Conservation (phyloP, 2,888 invertebrate genomes). For the Protophormia terraenovae region DNA sequence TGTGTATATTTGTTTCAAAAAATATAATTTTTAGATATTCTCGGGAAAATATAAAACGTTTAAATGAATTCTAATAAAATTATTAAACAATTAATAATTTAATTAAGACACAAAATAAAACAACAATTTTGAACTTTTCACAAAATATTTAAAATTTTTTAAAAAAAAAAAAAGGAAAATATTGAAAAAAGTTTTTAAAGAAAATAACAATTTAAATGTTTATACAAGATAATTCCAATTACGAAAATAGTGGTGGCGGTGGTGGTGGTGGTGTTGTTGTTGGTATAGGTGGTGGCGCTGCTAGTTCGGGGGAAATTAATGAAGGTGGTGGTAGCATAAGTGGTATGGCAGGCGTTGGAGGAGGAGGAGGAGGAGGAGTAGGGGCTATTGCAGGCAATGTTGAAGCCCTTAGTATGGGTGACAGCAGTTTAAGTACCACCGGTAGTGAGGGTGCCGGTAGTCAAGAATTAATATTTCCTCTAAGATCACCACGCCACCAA, state of each 20-base stretch:
- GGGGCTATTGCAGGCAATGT: slow-evolving; percentile 68
- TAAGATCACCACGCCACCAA: slow-evolving; percentile 58
- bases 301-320: slow-evolving; percentile 63
- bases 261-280: slow-evolving; percentile 59
- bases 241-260: slow-evolving; percentile 70
- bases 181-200: not conserved
- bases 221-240: slow-evolving; percentile 74
- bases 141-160: not conserved
- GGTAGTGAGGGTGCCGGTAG: slow-evolving; percentile 64
- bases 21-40: no score
- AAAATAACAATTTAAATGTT: slow-evolving; percentile 72
- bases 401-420: slow-evolving; percentile 71
- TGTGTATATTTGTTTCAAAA: no score
- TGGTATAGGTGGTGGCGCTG: slow-evolving; percentile 36
- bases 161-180: not conserved
- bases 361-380: slow-evolving; percentile 71
- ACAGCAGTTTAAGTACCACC: slow-evolving; percentile 70
- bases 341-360: slow-evolving; percentile 70
- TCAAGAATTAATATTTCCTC: slow-evolving; percentile 64
- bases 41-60: not conserved
- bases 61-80: not conserved
- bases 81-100: not conserved
- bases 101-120: not conserved
- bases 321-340: slow-evolving; percentile 68
- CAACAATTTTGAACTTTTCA: not conserved